Evolutionary conservation across 2,797 vertebrate genomes (phyloP).

Genomic region (Periparus ater): DNA sequence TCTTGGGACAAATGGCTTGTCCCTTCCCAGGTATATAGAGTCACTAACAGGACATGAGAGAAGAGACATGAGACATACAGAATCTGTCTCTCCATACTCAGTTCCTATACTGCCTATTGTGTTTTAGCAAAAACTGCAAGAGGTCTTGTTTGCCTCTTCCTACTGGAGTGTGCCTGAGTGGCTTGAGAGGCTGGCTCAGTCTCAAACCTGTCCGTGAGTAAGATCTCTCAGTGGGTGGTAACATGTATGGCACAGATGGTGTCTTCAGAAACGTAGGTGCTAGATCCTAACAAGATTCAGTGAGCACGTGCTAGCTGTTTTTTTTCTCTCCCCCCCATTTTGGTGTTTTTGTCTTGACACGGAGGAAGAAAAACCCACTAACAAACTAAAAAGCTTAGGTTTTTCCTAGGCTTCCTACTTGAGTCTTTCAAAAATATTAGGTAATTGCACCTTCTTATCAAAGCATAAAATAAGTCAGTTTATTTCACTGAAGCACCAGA

Average conservation of each 20-base stretch:
- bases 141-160: background rate
- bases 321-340: background rate
- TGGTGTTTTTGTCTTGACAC: background rate
- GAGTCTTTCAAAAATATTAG: background rate
- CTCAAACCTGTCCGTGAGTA: background rate
- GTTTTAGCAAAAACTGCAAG: background rate
- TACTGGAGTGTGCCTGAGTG: background rate
- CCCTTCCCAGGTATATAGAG: background rate
- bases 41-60: background rate
- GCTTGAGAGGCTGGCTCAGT: background rate
- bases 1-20: background rate
- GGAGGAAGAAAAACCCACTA: accelerated
- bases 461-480: background rate
- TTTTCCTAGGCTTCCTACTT: background rate
- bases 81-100: background rate
- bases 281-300: background rate
- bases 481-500: background rate
- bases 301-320: background rate
- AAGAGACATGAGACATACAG: background rate
- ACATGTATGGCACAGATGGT: background rate
- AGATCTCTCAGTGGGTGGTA: conserved; percentile 12
- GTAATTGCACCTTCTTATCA: background rate
- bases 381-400: background rate
- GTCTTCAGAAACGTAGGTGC: background rate
- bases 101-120: background rate